These are phyloP conservation scores for Amblyopsis hoosieri DNA, from an alignment of 2,797 vertebrate genomes.

Conservation along the genomic window DNA sequence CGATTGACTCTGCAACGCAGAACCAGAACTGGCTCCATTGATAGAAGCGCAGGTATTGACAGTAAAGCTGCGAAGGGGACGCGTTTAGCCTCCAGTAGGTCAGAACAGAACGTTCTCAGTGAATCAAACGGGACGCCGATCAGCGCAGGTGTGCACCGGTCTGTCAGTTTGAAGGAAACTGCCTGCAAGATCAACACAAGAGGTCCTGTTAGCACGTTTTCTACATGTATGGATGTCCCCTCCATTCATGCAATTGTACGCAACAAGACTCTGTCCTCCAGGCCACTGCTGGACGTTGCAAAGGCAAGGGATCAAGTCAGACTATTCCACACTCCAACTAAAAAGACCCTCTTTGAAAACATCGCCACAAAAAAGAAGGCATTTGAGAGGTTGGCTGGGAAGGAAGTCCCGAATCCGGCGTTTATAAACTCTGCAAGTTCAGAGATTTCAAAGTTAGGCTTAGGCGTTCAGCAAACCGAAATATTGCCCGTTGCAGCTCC, in stretches of 20 bases:
- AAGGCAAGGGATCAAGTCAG: conserved; percentile 36
- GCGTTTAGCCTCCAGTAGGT: conserved; percentile 15
- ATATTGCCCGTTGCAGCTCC: conserved; percentile 29
- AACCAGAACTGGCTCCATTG: conserved; percentile 63
- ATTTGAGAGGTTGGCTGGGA: conserved; percentile 64
- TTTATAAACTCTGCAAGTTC: conserved; percentile 52
- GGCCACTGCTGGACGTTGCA: conserved; percentile 13
- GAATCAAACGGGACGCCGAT: conserved; percentile 37
- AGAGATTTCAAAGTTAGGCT: conserved; percentile 60
- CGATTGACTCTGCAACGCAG: conserved; percentile 76
- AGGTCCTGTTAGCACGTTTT: conserved; percentile 11
- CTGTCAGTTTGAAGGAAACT: conserved; percentile 45
- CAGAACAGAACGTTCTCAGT: conserved; percentile 39
- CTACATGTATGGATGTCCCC: conserved; percentile 5
- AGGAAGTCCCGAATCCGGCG: conserved; percentile 49
- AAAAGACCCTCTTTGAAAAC: conserved; percentile 65
- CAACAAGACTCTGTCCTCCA: conserved; percentile 16
- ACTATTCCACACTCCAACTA: conserved; percentile 57
- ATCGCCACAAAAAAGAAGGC: conserved; percentile 65
- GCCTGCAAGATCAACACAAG: conserved; percentile 33
- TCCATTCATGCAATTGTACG: background rate
- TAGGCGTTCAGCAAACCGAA: conserved; percentile 31
- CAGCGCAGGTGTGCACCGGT: conserved; percentile 36
- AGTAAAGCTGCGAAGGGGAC: conserved; percentile 18
- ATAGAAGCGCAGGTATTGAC: conserved; percentile 38